Evolutionary conservation across 2,797 vertebrate species (phyloP), one percentile per base, ranked within the genome.

Genomic region (Microtus californicus): DNA sequence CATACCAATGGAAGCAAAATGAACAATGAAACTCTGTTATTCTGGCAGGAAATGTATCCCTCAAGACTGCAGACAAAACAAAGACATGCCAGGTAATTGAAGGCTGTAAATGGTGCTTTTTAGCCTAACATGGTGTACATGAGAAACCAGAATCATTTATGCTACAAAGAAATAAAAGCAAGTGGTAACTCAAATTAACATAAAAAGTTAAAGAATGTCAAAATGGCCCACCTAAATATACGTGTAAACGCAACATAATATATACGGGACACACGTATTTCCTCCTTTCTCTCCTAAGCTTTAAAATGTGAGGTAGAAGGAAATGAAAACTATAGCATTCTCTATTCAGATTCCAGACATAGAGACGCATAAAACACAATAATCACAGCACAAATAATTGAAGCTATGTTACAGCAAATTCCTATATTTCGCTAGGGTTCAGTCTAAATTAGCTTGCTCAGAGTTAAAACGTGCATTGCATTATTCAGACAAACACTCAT

Each of bases 21-120:
- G 45, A 87, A 63, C 37, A 76, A 31, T 29, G 6, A n/a, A 63
- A 71, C 82, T 12, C 4, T 61, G 43, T 65, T 61, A 87, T 19
- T 12, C n/a, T n/a, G 34, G n/a, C 45, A 78, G 7, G 4, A 61
- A 94, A 73, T 87, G 48, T 27, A 37, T 67, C 14, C 19, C 54
- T 83, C 37, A 43, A 56, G 94, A 69, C 43, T 63, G 34, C 91
- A 81, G 61, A 71, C 74, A 89, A 92, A 89, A 95, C 12, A 29
- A 87, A 87, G 54, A 82, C 43, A 43, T 8, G 56, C 12, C 63
- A 87, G 40, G 40, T 34, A 48, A 83, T 54, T 12, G 48, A n/a
- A 67, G 61, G 23, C 61, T 59, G 25, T 15, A 90, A 34, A 87
- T 27, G n/a, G 27, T 19, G 1, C 9, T 54, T 89, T 91, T 78